phyloP scores from a whole-genome alignment of 2,888 invertebrate species.

The Eupithecia subumbrata region DNA sequence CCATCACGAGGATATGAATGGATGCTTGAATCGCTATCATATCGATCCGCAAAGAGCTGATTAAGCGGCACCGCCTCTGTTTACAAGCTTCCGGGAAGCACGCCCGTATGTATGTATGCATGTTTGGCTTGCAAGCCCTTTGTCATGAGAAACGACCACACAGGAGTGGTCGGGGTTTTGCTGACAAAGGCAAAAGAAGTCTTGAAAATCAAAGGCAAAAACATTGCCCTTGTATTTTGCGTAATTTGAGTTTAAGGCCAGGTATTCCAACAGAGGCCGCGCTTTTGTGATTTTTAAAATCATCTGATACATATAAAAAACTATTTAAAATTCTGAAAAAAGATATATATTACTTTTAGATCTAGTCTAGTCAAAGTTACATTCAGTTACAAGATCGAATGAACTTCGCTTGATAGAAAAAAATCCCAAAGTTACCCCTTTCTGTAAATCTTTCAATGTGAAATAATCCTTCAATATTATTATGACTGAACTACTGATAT shows the following conservation, averaged over 20 bases:
- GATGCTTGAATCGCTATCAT: neutral
- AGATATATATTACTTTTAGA: too few relatives aligned
- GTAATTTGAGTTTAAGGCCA: neutral
- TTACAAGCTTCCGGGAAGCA: slow-evolving; percentile 6
- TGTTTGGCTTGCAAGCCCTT: neutral
- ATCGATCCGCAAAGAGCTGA: neutral
- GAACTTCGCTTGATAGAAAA: too few relatives aligned
- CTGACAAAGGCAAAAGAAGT: neutral
- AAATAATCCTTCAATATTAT: too few relatives aligned
- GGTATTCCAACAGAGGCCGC: too few relatives aligned
- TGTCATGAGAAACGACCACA: slow-evolving; percentile 11
- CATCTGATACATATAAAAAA: too few relatives aligned
- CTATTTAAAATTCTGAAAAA: too few relatives aligned
- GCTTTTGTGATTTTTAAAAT: too few relatives aligned
- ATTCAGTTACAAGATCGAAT: too few relatives aligned
- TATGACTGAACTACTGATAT: too few relatives aligned
- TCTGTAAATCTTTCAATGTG: too few relatives aligned
- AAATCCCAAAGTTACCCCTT: too few relatives aligned
- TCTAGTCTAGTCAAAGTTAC: too few relatives aligned
- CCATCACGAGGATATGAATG: neutral
- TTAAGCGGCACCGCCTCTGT: neutral
- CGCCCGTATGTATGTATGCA: neutral
- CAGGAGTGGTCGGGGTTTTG: neutral
- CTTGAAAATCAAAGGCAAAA: neutral
- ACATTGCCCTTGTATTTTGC: neutral